A percentile compares a stretch with the other conserved stretches of the same genome.
phyloP scores from a whole-genome alignment of 2,113 vertebrate species.

The Ageneiosus marmoratus region DNA sequence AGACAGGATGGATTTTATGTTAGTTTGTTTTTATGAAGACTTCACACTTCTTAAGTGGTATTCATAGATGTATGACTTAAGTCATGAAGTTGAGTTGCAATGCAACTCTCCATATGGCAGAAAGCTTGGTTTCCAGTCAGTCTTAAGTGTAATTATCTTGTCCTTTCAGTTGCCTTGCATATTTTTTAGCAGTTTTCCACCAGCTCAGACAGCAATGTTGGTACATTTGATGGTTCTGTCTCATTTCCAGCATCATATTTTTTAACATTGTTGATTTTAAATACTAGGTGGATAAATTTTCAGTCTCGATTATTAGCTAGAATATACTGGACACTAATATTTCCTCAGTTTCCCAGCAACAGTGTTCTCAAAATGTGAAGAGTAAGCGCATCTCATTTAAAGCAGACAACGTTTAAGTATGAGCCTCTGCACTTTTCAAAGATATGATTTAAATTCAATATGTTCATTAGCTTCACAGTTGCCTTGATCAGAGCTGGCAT shows the following conservation, averaged over 20 bases:
- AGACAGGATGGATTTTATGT: not conserved
- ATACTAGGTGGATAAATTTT: not conserved
- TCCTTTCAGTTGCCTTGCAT: not conserved
- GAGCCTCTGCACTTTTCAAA: not conserved
- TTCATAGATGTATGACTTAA: not conserved
- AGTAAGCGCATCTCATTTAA: not conserved
- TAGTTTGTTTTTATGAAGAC: not conserved
- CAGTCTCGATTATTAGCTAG: not conserved
- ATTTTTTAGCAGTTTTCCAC: not conserved
- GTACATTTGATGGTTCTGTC: not conserved
- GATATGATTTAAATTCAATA: not conserved
- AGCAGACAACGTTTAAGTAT: not conserved
- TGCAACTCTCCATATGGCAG: not conserved
- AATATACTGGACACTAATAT: not conserved
- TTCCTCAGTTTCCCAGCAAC: constrained; percentile 15
- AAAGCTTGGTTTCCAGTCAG: not conserved
- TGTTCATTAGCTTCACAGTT: constrained; percentile 8
- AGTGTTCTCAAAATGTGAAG: not conserved
- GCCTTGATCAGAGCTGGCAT: constrained; percentile 3
- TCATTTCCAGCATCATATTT: not conserved
- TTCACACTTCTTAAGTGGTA: too few species aligned
- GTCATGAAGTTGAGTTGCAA: not conserved
- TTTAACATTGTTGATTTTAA: not conserved
- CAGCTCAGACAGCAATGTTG: not conserved
- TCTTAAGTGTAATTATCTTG: not conserved